phyloP scores from a whole-genome alignment of 2,888 invertebrate species.

The Lingula anatina region DNA sequence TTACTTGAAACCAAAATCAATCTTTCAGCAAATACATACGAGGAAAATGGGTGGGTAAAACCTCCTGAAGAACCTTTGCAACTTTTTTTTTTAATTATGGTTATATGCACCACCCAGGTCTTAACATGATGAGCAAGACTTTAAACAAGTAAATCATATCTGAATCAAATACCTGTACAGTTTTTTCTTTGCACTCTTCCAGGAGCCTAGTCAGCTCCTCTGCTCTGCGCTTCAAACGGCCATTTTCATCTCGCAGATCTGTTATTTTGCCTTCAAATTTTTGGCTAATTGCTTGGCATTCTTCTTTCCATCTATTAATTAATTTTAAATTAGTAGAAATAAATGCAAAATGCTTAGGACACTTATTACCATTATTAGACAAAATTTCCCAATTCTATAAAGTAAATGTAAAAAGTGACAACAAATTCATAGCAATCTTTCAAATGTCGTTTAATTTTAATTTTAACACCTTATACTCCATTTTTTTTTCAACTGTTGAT shows the following conservation, averaged over 20 bases:
- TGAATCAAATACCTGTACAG: conserved; percentile 27
- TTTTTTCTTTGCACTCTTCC: conserved; percentile 42
- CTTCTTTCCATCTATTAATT: conserved; percentile 46
- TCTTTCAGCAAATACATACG: too few relatives aligned
- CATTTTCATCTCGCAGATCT: conserved; percentile 34
- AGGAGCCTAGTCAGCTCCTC: conserved; percentile 39
- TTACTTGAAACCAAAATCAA: too few relatives aligned
- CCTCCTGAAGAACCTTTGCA: too few relatives aligned
- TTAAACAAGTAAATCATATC: background rate
- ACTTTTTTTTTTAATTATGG: too few relatives aligned
- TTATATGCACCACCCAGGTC: background rate
- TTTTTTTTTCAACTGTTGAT: too few relatives aligned
- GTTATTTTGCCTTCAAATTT: conserved; percentile 43
- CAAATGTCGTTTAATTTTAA: too few relatives aligned
- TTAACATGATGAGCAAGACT: background rate
- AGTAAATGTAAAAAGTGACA: background rate
- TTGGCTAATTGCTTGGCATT: conserved; percentile 40
- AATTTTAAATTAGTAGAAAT: too few relatives aligned
- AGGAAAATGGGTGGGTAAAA: too few relatives aligned
- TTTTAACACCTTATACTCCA: too few relatives aligned
- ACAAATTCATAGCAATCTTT: background rate
- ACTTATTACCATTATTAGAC: too few relatives aligned
- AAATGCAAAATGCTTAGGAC: too few relatives aligned
- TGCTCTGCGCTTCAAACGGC: conserved; percentile 33
- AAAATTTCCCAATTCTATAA: background rate